A percentile compares a stretch with the other conserved stretches of the same genome.
phyloP scores from a whole-genome alignment of 1,140 invertebrate species.

The Bathynomus jamesi region DNA sequence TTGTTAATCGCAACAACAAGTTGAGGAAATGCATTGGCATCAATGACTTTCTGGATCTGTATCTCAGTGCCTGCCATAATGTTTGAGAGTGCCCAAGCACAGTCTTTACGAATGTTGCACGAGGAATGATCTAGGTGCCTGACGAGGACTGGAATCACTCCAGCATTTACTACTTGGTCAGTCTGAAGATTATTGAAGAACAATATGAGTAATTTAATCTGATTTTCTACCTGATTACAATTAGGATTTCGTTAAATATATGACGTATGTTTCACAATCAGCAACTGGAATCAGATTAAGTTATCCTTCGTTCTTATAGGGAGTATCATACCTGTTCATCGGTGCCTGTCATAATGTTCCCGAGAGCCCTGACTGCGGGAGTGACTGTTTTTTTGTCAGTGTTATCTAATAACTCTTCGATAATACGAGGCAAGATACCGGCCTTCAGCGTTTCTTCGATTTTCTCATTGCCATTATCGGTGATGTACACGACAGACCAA shows the following conservation, averaged over 20 bases:
- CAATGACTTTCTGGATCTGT: conserved; percentile 98
- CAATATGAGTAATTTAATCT: too few species aligned
- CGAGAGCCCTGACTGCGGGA: neutral
- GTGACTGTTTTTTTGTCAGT: neutral
- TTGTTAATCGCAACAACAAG: neutral
- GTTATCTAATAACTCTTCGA: neutral
- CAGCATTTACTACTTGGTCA: conserved; percentile 73
- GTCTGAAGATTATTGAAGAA: conserved; percentile 56
- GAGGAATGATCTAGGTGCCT: conserved; percentile 53
- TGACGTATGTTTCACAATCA: too few species aligned
- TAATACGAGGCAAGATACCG: neutral
- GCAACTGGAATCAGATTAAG: too few species aligned
- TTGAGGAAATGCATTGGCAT: conserved; percentile 55
- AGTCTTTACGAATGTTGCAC: conserved; percentile 68
- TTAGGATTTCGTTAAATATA: too few species aligned
- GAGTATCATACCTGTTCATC: neutral
- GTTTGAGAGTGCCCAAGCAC: conserved; percentile 99
- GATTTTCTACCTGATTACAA: too few species aligned
- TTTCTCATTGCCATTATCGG: neutral
- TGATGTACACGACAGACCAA: neutral
- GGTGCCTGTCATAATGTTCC: neutral
- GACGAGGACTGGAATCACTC: conserved; percentile 56
- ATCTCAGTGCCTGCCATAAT: conserved; percentile 94
- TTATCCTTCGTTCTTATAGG: too few species aligned
- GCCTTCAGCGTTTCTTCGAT: neutral